A percentile compares a stretch with the other conserved stretches of the same genome.
Evolutionary conservation across 2,888 invertebrate genomes (phyloP).

Genomic region (Tupiocoris notatus): DNA sequence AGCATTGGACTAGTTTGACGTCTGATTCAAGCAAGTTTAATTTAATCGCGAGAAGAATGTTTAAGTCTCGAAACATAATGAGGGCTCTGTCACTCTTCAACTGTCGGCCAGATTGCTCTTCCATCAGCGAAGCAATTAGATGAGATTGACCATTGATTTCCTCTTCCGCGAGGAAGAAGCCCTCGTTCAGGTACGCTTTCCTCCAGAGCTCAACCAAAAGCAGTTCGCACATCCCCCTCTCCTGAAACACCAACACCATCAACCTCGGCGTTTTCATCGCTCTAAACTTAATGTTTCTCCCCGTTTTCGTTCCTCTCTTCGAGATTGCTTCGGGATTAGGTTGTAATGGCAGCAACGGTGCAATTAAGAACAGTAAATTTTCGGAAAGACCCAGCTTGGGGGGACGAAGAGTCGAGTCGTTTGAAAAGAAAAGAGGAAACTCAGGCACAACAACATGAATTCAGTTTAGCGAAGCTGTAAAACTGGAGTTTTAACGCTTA

Average conservation of each 20-base stretch:
- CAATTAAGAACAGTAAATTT: conserved; percentile 12
- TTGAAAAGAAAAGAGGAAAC: neutral
- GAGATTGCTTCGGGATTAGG: conserved; percentile 30
- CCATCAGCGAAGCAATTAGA: conserved; percentile 11
- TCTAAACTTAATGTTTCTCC: conserved; percentile 23
- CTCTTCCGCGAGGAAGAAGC: neutral
- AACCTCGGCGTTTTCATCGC: conserved; percentile 5
- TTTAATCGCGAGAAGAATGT: too few relatives aligned
- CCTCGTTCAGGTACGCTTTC: neutral
- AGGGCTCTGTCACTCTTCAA: too few relatives aligned
- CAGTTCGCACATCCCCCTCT: neutral
- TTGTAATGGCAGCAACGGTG: conserved; percentile 23
- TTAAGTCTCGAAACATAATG: too few relatives aligned
- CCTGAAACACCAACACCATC: neutral
- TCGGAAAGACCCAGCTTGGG: neutral
- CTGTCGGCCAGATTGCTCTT: too few relatives aligned
- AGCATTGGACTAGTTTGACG: too few relatives aligned
- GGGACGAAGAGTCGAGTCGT: neutral
- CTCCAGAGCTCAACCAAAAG: neutral
- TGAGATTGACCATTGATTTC: conserved; percentile 27
- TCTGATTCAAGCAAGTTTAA: too few relatives aligned
- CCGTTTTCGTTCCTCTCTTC: neutral
- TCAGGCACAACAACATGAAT: neutral
- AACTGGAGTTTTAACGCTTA: neutral
- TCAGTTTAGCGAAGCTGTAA: neutral